Conservation (phyloP, 2,888 invertebrate genomes). For the Plagodis pulveraria region DNA sequence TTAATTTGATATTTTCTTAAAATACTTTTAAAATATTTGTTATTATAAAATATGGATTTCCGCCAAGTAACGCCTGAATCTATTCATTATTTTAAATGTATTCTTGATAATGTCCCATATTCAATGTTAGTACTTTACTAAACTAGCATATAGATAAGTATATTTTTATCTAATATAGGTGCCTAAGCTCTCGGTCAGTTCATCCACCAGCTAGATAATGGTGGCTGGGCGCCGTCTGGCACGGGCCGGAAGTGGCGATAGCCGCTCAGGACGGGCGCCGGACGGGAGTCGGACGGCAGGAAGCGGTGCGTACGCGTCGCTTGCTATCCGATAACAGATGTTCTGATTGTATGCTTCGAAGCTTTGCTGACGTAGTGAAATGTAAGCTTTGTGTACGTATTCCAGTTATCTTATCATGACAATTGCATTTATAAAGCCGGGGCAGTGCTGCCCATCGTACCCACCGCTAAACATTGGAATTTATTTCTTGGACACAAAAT, state of each 20-base stretch:
- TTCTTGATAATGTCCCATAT: not conserved
- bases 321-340: slow-evolving; percentile 16
- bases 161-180: not conserved
- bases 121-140: not conserved
- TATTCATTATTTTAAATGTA: too few relatives aligned
- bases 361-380: not conserved
- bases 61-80: too few relatives aligned
- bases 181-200: not conserved
- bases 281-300: slow-evolving; percentile 22
- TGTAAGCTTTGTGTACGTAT: too few relatives aligned
- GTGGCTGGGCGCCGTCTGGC: slow-evolving; percentile 12
- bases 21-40: too few relatives aligned
- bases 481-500: too few relatives aligned
- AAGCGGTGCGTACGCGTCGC: slow-evolving; percentile 22
- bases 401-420: too few relatives aligned
- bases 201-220: slow-evolving; percentile 8
- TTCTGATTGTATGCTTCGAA: slow-evolving; percentile 9
- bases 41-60: too few relatives aligned
- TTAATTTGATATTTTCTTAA: too few relatives aligned
- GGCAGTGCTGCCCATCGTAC: too few relatives aligned
- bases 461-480: too few relatives aligned
- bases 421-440: too few relatives aligned
- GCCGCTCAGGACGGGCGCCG: slow-evolving; percentile 4
- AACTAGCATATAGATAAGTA: not conserved
- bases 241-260: slow-evolving; percentile 9